Base-by-base conservation (phyloP, 2,113 vertebrate species). In the Mirounga angustirostris region DNA sequence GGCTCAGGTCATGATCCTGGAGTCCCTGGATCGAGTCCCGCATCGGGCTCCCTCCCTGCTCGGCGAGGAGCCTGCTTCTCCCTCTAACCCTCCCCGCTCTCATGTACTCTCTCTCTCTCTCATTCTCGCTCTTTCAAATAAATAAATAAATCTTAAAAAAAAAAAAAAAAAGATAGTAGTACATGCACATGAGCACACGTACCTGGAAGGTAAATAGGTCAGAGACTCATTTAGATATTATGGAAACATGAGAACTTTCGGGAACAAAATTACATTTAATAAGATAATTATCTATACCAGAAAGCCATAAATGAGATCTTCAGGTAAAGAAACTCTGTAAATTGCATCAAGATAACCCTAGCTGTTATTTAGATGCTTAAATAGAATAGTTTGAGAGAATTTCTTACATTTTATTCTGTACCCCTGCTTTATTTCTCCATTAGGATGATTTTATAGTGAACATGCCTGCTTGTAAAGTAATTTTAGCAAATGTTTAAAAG, bases 401-500 rank as follows among this genome's bases (percentile, higher is more conserved):
- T 93, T 82, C 15, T 95, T 92, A 89, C 14, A 52, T 97, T 96
- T 97, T 91, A 89, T 96, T 97, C n/a, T 73, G 33, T 56, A 95
- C 33, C 36, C 67, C 36, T 93, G 92, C n/a, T 85, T 97, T 97
- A 97, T 73, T 96, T 95, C 93, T 95, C 92, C 78, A 87, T 71
- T 98, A 96, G 74, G 7, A 80, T 78, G 97, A 95, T 86, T 98
- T 98, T 97, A 96, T 91, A 94, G 88, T 91, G 93, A 98, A 93
- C 86, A 84, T 97, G 95, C 85, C 81, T 98, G 92, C 96, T 96
- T 88, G 94, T 96, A 97, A 98, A 84, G 91, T 69, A 95, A 92
- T 98, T 98, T 98, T 91, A 96, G 96, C 95, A 98, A 98, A 98
- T 96, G 87, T 90, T 98, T 96, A 91, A 85, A 98, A 98, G 89